Percentiles rank a stretch among this genome's conserved stretches.
Conservation (phyloP, 2,888 invertebrate genomes). For the Calameuta idolon region DNA sequence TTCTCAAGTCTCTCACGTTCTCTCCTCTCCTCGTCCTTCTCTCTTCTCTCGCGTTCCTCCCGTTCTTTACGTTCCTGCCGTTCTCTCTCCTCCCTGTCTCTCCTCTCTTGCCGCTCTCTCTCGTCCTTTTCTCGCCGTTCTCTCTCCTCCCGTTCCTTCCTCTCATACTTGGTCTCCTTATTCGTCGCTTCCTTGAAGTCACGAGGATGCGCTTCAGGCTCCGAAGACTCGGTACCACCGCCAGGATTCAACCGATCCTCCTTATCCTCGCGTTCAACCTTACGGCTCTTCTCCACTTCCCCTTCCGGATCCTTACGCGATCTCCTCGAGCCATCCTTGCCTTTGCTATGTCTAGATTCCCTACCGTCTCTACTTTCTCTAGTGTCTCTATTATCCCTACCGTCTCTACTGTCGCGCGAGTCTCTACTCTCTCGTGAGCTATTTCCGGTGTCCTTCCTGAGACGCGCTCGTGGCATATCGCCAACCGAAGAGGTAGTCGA, state of each 20-base stretch:
- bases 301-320: slow-evolving; percentile 56
- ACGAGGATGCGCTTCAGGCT: slow-evolving; percentile 13
- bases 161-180: slow-evolving; percentile 50
- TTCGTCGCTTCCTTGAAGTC: slow-evolving; percentile 18
- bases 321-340: slow-evolving; percentile 55
- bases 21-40: slow-evolving; percentile 44
- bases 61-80: slow-evolving; percentile 53
- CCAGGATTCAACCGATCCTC: slow-evolving; percentile 31
- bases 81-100: slow-evolving; percentile 58
- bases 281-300: slow-evolving; percentile 35
- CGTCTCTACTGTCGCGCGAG: slow-evolving; percentile 52
- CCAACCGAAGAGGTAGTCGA: slow-evolving; percentile 24
- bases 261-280: slow-evolving; percentile 28
- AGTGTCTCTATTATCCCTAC: slow-evolving; percentile 47
- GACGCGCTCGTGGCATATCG: slow-evolving; percentile 46
- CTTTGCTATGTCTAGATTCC: slow-evolving; percentile 59
- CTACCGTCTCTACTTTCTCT: slow-evolving; percentile 57
- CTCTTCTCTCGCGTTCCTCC: slow-evolving; percentile 48
- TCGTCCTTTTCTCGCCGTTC: slow-evolving; percentile 56
- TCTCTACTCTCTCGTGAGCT: slow-evolving; percentile 58
- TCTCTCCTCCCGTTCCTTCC: slow-evolving; percentile 52
- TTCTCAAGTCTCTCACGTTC: slow-evolving; percentile 58
- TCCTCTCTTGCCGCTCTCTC: slow-evolving; percentile 53
- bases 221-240: slow-evolving; percentile 19
- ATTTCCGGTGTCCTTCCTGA: slow-evolving; percentile 45